Conservation (phyloP, 2,113 vertebrate species). For the Pyrgilauda ruficollis region DNA sequence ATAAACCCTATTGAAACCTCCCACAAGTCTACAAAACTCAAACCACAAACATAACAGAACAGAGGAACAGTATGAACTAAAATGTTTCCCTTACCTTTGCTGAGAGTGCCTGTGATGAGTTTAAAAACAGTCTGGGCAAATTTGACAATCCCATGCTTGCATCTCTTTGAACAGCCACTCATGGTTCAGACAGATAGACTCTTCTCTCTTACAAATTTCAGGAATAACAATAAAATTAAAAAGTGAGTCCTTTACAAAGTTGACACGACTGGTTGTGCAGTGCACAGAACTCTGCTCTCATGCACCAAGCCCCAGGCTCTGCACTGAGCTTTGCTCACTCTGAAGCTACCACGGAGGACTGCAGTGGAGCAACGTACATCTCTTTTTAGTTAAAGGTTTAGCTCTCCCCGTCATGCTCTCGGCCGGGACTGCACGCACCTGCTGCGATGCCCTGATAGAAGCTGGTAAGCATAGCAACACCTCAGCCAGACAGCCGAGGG, state of each 20-base stretch:
- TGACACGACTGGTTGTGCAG: neutral
- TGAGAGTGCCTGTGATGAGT: slow-evolving; percentile 89
- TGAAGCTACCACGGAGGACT: neutral
- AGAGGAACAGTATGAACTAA: neutral
- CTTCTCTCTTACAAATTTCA: neutral
- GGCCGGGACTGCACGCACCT: neutral
- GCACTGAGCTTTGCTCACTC: neutral
- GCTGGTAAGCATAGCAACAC: neutral
- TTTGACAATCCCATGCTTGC: slow-evolving; percentile 88
- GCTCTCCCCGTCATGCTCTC: neutral
- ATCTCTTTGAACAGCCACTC: slow-evolving; percentile 85
- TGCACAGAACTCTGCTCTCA: neutral
- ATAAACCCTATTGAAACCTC: neutral
- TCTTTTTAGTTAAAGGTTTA: neutral
- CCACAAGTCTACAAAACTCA: neutral
- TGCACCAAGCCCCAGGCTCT: neutral
- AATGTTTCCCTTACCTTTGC: slow-evolving; percentile 82
- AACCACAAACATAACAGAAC: neutral
- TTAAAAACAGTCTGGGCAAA: slow-evolving; percentile 85
- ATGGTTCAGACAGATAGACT: slow-evolving; percentile 62
- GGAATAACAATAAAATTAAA: neutral
- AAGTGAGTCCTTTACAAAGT: neutral
- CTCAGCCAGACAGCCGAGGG: neutral
- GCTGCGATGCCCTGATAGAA: neutral
- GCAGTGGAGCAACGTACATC: neutral